Percentiles rank a stretch among this genome's conserved stretches.
phyloP scores from a whole-genome alignment of 2,113 vertebrate species.

The Lanius collurio region DNA sequence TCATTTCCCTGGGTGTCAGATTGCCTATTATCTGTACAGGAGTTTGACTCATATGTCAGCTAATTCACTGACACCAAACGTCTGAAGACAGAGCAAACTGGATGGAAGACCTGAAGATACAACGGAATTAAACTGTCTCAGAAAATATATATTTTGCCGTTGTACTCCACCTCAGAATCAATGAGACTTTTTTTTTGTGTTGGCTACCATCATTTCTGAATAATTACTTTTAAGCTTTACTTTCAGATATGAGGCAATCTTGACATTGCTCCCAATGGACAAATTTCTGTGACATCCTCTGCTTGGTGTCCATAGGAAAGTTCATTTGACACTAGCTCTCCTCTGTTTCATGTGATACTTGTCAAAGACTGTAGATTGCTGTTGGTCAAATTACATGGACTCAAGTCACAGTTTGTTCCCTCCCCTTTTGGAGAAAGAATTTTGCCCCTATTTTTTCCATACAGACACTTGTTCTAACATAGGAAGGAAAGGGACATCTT shows the following conservation, averaged over 20 bases:
- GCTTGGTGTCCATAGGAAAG: background rate
- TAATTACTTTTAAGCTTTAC: background rate
- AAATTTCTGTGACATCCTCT: background rate
- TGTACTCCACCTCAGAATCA: background rate
- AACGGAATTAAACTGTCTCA: background rate
- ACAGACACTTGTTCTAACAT: background rate
- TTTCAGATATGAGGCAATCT: background rate
- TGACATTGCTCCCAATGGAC: background rate
- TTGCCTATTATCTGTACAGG: background rate
- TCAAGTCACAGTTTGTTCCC: background rate
- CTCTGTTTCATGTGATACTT: background rate
- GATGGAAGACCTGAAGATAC: background rate
- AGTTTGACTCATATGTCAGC: background rate
- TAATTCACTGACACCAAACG: background rate
- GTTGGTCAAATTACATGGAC: background rate
- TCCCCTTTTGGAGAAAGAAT: background rate
- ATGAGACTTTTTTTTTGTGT: background rate
- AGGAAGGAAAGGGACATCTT: background rate
- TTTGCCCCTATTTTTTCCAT: background rate
- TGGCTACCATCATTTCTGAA: background rate
- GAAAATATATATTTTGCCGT: background rate
- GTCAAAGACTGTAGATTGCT: background rate
- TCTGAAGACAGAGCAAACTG: background rate
- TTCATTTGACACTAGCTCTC: background rate
- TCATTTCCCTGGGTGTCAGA: slow-evolving; percentile 25